These are phyloP conservation scores for Solea solea DNA, from an alignment of 2,113 vertebrate genomes.

Conservation along the genomic window DNA sequence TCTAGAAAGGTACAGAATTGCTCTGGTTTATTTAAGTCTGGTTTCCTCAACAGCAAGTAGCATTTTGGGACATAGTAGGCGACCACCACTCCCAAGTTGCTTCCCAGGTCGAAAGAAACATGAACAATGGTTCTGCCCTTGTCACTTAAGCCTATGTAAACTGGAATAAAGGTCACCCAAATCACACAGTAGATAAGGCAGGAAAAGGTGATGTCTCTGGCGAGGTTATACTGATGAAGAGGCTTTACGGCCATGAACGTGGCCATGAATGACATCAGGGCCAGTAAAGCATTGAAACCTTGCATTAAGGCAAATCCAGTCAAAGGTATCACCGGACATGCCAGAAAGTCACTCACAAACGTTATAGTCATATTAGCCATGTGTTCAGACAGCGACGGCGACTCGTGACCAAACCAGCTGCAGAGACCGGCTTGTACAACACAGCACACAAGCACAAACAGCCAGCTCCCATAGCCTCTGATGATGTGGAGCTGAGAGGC, in stretches of 20 bases:
- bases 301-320: conserved; percentile 79
- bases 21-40: conserved; percentile 82
- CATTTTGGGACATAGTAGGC: conserved; percentile 88
- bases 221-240: conserved; percentile 80
- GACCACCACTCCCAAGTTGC: conserved; percentile 78
- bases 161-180: conserved; percentile 86
- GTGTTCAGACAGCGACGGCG: conserved; percentile 49
- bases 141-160: conserved; percentile 74
- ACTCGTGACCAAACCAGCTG: conserved; percentile 69
- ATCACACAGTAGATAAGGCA: conserved; percentile 82
- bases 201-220: conserved; percentile 87
- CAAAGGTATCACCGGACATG: conserved; percentile 81
- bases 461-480: conserved; percentile 69
- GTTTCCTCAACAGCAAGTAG: conserved; percentile 80
- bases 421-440: conserved; percentile 74
- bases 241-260: conserved; percentile 88
- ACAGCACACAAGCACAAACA: conserved; percentile 75
- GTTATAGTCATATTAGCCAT: conserved; percentile 56
- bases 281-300: conserved; percentile 69
- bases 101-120: conserved; percentile 71
- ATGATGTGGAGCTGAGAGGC: conserved; percentile 64
- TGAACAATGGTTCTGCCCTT: conserved; percentile 74
- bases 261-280: conserved; percentile 85
- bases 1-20: conserved; percentile 82
- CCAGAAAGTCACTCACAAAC: conserved; percentile 72